Percentiles rank a stretch among this genome's conserved stretches.
Evolutionary conservation across 2,113 vertebrate species (phyloP).

Genomic region (Aegithalos caudatus): DNA sequence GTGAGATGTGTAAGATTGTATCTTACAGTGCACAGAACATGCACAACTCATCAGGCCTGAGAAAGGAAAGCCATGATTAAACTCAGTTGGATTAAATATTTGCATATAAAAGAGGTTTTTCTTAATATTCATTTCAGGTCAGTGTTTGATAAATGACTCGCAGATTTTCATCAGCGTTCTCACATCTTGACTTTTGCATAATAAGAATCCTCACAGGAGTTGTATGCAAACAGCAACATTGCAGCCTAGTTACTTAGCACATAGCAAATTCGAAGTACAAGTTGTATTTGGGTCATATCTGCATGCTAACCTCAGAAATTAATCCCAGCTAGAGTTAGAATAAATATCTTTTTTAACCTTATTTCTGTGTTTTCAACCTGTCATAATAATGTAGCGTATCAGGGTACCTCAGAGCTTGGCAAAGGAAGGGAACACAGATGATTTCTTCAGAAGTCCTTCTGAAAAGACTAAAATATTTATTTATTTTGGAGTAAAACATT

Average conservation of each 20-base stretch:
- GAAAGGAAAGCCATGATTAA: slow-evolving; percentile 37
- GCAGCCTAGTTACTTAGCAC: background rate
- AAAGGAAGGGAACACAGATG: background rate
- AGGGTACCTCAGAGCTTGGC: background rate
- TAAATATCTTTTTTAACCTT: background rate
- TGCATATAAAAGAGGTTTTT: slow-evolving; percentile 59
- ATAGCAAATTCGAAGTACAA: background rate
- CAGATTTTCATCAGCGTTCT: slow-evolving; percentile 52
- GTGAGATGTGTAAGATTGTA: background rate
- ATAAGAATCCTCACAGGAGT: slow-evolving; percentile 14
- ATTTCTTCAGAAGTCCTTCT: background rate
- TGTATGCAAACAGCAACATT: slow-evolving; percentile 7
- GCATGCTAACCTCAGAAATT: background rate
- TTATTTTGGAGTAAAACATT: background rate
- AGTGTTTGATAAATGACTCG: slow-evolving; percentile 49
- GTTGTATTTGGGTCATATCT: background rate
- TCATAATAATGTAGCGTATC: background rate
- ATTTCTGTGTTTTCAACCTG: background rate
- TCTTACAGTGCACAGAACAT: background rate
- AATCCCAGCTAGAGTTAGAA: background rate
- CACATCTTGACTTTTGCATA: slow-evolving; percentile 38
- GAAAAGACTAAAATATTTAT: background rate
- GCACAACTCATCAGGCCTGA: background rate
- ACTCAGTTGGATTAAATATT: slow-evolving; percentile 11
- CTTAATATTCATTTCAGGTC: slow-evolving; percentile 57